A percentile compares a stretch with the other conserved stretches of the same genome.
Conservation (phyloP, 2,113 vertebrate species). For the Theristicus caerulescens region DNA sequence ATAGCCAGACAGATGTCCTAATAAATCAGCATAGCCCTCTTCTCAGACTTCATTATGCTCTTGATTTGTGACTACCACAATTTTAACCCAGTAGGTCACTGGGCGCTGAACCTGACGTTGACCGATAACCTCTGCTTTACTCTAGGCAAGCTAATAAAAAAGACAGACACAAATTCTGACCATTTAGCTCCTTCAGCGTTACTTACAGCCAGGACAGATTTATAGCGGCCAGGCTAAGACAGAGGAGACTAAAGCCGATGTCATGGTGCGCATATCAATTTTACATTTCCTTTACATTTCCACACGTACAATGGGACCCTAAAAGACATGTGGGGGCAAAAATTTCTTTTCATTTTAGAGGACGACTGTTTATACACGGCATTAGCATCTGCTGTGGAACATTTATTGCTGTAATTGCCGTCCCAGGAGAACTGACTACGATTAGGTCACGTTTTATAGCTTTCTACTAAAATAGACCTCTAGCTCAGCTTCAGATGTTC, state of each 20-base stretch:
- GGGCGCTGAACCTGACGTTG: slow-evolving; percentile 67
- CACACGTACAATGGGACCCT: background rate
- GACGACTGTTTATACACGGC: slow-evolving; percentile 26
- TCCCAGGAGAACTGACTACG: slow-evolving; percentile 55
- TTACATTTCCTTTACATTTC: slow-evolving; percentile 56
- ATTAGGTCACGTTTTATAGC: slow-evolving; percentile 38
- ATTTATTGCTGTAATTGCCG: slow-evolving; percentile 60
- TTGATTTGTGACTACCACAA: slow-evolving; percentile 62
- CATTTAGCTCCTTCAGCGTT: slow-evolving; percentile 26
- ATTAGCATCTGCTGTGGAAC: slow-evolving; percentile 64
- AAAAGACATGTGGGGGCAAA: slow-evolving; percentile 16
- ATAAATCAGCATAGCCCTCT: slow-evolving; percentile 62
- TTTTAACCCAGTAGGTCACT: slow-evolving; percentile 53
- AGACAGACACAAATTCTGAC: slow-evolving; percentile 47
- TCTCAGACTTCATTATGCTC: slow-evolving; percentile 62
- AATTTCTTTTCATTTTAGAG: slow-evolving; percentile 38
- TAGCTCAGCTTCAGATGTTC: slow-evolving; percentile 15
- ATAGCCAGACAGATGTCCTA: slow-evolving; percentile 61
- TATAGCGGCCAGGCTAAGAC: background rate
- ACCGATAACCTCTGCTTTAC: slow-evolving; percentile 24
- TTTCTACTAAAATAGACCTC: slow-evolving; percentile 40
- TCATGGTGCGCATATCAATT: slow-evolving; percentile 35
- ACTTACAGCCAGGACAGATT: slow-evolving; percentile 38
- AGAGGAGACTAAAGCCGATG: slow-evolving; percentile 30
- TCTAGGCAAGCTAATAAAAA: slow-evolving; percentile 42